Base-by-base conservation (phyloP, 2,888 invertebrate species). In the Platerodrilus igneus region DNA sequence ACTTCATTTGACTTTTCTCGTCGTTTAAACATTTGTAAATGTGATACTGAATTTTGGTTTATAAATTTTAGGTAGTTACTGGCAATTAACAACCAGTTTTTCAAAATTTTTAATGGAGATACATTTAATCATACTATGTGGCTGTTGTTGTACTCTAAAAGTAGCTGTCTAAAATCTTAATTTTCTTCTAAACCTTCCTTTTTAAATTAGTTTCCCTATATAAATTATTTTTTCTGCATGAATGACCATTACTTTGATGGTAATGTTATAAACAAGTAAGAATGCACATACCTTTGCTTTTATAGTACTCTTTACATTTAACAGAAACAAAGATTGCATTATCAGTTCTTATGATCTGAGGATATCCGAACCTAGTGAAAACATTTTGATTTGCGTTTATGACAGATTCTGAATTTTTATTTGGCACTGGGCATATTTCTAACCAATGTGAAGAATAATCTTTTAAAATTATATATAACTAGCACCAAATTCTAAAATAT, bases 361-460 rank as follows among this genome's bases (percentile, higher is more conserved):
- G 59, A 25, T 55, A 58, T 9, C 57, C 57, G 16, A 37, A 42
- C 28, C 29, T 33, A 25, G 34, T 43, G 36, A 58, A 51, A 22
- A 45, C 35, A 39, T 49, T 34, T 29, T 52, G 52, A 31, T 52
- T 29, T 2, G 35, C 28, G 16, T 52, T 20, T 27, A 54, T 51
- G 4, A 54, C 46, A 7, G 38, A 19, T 20, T 48, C 30, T n/a
- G 52, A 37, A 10, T 16, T 37, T 48, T 53, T 52, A 33, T 37
- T 26, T 8, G 21, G 22, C 20, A 51, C 17, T 33, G 11, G 15
- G 14, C 13, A 8, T 15, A 48, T 15, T 27, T 52, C 47, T 21
- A 53, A 30, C 53, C 51, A 53, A 20, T 52, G 49, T 8, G 51
- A 52, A 32, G 48, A 52, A 28, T 52, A 29, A 38, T 55, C 50